Base-by-base conservation (phyloP, 2,113 vertebrate species). In the Manacus vitellinus region DNA sequence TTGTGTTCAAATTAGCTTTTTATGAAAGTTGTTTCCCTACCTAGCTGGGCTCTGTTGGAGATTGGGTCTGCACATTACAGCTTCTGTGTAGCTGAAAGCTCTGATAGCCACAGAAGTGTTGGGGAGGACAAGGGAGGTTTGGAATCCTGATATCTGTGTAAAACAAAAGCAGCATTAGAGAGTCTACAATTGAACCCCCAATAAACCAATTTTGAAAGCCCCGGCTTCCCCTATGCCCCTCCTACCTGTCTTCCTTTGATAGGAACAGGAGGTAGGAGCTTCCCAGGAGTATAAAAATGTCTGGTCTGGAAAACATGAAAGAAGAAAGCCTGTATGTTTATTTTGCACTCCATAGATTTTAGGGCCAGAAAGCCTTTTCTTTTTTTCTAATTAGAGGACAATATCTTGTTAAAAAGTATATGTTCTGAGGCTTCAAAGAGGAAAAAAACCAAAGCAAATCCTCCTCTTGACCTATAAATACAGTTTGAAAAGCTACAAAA, bases 261-360 rank as follows among this genome's bases (percentile, higher is more conserved):
- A 94, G 78, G 71, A 94, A 37, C 78, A 93, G 84, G 73, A 96
- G 88, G 88, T 72, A 39, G 91, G 73, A 58, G 27, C 94, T 93
- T 92, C 92, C 79, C 65, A 78, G 75, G 79, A 86, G 88, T 63
- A 61, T 94, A 88, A 90, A 96, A 68, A 72, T 52, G 79, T 93
- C 95, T 97, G 92, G 95, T 93, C 88, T 94, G 90, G 88, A 68
- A 86, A 94, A 96, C 96, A 93, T 94, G 91, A 97, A 95, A 96
- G 94, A 87, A 65, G 86, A 79, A 91, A 86, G 55, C 65, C n/a
- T 67, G 15, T 68, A 33, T 96, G 94, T 96, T 96, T 96, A 89
- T 95, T 92, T 96, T 95, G 77, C 44, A 68, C 1, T 0, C 77
- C 37, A 23, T 31, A 82, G 91, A 84, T 82, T 96, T 96, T 87